Conservation (phyloP, 2,888 invertebrate species). For the Torymus texanus region DNA sequence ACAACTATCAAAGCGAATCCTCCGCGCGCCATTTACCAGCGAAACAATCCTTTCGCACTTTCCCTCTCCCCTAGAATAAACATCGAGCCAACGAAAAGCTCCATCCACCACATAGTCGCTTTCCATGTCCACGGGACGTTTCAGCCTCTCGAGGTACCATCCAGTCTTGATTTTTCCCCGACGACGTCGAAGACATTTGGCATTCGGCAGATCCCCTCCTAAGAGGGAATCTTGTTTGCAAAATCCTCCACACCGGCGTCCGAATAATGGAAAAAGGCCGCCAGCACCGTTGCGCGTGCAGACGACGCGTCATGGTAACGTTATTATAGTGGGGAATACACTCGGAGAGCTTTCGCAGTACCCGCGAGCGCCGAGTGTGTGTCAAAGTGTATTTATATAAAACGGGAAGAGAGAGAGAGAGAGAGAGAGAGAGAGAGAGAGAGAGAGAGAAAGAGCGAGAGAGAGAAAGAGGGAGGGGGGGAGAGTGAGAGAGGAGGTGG, state of each 20-base stretch:
- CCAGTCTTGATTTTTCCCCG: constrained; percentile 13
- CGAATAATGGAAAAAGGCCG: constrained; percentile 47
- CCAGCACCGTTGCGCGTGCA: constrained; percentile 16
- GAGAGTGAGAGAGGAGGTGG: not conserved
- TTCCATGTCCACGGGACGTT: too few species aligned
- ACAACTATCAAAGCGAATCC: too few species aligned
- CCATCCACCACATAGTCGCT: too few species aligned
- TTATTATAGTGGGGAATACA: constrained; percentile 39
- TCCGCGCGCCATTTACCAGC: too few species aligned
- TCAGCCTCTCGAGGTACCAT: too few species aligned
- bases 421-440: too few species aligned
- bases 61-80: too few species aligned
- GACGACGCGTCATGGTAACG: constrained; percentile 45
- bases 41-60: too few species aligned
- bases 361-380: not conserved
- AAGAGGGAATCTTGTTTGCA: constrained; percentile 54
- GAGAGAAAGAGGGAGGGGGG: too few species aligned
- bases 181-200: constrained; percentile 4
- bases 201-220: constrained; percentile 29
- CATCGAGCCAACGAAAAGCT: too few species aligned
- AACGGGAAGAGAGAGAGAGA: not conserved
- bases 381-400: constrained; percentile 43
- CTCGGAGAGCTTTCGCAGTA: not conserved
- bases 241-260: constrained; percentile 45
- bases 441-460: too few species aligned